Evolutionary conservation across 2,113 vertebrate genomes (phyloP), one percentile per base, ranked within the genome.

Genomic region (Petaurus breviceps): DNA sequence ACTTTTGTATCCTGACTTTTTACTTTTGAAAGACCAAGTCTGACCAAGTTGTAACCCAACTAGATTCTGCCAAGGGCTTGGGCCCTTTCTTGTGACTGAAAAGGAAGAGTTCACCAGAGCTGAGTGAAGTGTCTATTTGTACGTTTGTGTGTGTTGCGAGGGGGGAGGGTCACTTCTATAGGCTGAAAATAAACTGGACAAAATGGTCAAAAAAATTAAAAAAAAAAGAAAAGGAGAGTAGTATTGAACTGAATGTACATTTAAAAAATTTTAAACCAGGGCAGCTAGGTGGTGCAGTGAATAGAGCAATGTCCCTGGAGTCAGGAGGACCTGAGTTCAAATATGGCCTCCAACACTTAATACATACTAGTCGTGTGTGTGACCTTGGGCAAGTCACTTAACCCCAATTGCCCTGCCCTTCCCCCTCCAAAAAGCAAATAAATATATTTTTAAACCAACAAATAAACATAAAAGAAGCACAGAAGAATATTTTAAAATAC

Each of bases 21-120:
- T 96, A 89, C 92, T 94, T 95, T 94, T 94, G 89, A 97, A 96
- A 97, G 92, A 98, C 96, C 97, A 97, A 97, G 97, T 97, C 68
- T 97, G 91, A 96, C 91, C 52, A 51, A 53, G 26, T 90, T 50
- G 51, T 92, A 92, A 97, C 91, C 50, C 84, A 92, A 91, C 28
- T 1, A 61, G 95, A 94, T 91, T 89, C 51, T 68, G 95, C 28
- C 93, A 95, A 28, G 52, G 95, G 95, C 90, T 95, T 90, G 92
- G 94, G 93, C 95, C 91, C 93, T 46, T 9, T 50, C 12, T n/a
- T 46, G 0, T 51, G 25, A 95, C 53, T 94, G 93, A 92, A 96
- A 94, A 94, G 93, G 93, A 93, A 92, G 49, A 94, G 54, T 95
- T 90, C 91, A 92, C 94, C 0, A 0, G 90, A 89, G 54, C 46